Conservation (phyloP, 2,113 vertebrate genomes). For the Naja naja region DNA sequence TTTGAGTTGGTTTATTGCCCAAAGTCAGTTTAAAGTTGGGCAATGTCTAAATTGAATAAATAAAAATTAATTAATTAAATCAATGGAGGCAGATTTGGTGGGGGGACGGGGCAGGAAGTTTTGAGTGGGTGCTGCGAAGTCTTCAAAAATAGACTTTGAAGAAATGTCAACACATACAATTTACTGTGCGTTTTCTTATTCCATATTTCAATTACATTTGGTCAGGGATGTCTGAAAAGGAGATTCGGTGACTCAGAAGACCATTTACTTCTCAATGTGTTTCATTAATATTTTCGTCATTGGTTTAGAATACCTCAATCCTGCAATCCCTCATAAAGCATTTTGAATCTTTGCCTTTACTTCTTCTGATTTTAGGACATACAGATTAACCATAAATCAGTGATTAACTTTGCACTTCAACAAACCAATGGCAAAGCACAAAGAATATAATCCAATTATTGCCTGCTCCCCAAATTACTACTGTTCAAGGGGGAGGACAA, state of each 20-base stretch:
- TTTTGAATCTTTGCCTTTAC: too few species aligned
- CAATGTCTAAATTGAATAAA: not conserved
- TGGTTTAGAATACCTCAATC: too few species aligned
- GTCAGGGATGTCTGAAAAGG: not conserved
- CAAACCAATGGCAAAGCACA: not conserved
- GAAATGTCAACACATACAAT: not conserved
- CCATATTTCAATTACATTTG: not conserved
- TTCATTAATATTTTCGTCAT: not conserved
- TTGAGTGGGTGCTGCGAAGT: not conserved
- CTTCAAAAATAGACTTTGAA: not conserved
- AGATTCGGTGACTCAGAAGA: not conserved
- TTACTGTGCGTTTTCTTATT: not conserved
- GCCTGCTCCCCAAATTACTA: not conserved
- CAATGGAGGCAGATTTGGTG: not conserved
- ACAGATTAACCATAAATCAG: too few species aligned
- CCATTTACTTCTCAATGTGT: not conserved
- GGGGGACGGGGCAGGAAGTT: not conserved
- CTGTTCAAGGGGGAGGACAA: not conserved
- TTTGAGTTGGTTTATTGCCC: not conserved
- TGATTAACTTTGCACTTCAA: not conserved
- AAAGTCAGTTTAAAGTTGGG: too few species aligned
- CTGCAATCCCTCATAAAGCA: too few species aligned
- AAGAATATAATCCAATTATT: not conserved
- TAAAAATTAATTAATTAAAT: not conserved
- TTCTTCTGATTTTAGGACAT: too few species aligned